phyloP scores from a whole-genome alignment of 2,888 invertebrate genomes.

The Zele albiditarsus region DNA sequence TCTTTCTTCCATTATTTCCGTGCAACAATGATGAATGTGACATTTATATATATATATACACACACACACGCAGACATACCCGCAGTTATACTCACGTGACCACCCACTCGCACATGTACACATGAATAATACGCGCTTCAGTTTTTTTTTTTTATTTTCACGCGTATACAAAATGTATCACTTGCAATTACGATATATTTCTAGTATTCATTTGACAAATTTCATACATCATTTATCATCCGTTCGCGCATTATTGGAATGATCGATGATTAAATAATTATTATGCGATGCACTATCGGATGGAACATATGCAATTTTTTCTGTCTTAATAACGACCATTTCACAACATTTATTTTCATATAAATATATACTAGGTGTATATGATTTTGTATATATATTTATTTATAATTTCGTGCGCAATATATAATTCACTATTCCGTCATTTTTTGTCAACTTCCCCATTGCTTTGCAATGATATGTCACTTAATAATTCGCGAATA shows the following conservation, averaged over 20 bases:
- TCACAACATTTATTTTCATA: background rate
- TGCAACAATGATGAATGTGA: slow-evolving; percentile 45
- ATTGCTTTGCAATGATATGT: slow-evolving; percentile 25
- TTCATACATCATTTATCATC: slow-evolving; percentile 37
- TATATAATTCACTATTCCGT: slow-evolving; percentile 48
- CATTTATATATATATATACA: slow-evolving; percentile 40
- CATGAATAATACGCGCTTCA: slow-evolving; percentile 32
- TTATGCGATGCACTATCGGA: background rate
- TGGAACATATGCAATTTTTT: background rate
- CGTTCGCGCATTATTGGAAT: slow-evolving; percentile 14
- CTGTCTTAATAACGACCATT: background rate
- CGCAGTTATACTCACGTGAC: no score
- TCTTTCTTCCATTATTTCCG: slow-evolving; percentile 19
- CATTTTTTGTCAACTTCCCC: slow-evolving; percentile 22
- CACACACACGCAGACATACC: background rate
- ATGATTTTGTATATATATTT: slow-evolving; percentile 47
- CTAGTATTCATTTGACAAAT: slow-evolving; percentile 25
- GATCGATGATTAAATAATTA: background rate
- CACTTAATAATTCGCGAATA: slow-evolving; percentile 58
- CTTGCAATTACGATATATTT: background rate
- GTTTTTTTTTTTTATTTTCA: slow-evolving; percentile 28
- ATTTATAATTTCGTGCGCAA: slow-evolving; percentile 58
- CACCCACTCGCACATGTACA: slow-evolving; percentile 27
- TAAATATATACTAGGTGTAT: slow-evolving; percentile 2
- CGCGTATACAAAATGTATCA: slow-evolving; percentile 1